Conservation (phyloP, 2,797 vertebrate genomes). For the Alauda arvensis region DNA sequence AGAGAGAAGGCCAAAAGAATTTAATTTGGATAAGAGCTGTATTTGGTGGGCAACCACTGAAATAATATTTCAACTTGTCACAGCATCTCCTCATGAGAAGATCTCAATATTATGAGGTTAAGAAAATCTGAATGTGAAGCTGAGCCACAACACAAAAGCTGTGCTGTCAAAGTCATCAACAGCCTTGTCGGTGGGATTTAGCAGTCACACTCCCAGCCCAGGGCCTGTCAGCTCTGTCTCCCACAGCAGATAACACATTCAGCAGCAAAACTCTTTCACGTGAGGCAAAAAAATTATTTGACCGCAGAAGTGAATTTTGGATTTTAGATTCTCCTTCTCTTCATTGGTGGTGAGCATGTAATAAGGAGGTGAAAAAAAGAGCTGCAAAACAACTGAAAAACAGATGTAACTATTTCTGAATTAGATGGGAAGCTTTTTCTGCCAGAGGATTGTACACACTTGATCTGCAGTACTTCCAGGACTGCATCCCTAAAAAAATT, state of each 20-base stretch:
- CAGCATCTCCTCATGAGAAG: not conserved
- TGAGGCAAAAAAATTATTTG: not conserved
- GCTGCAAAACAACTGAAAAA: not conserved
- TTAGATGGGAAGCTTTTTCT: not conserved
- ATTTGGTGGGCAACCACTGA: not conserved
- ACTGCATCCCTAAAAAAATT: not conserved
- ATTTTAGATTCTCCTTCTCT: not conserved
- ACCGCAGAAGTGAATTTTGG: slow-evolving; percentile 18
- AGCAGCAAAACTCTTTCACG: slow-evolving; percentile 13
- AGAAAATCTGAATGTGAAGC: slow-evolving; percentile 17
- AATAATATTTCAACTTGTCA: slow-evolving; percentile 38
- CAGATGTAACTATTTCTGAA: not conserved
- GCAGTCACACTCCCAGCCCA: slow-evolving; percentile 19
- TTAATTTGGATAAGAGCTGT: slow-evolving; percentile 2
- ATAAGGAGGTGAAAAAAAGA: not conserved
- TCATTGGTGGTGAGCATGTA: not conserved
- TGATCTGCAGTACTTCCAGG: not conserved
- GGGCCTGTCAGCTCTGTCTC: slow-evolving; percentile 36
- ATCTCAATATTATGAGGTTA: slow-evolving; percentile 24
- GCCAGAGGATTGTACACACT: not conserved
- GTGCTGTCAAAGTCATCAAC: slow-evolving; percentile 56
- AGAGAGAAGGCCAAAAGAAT: not conserved
- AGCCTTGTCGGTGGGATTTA: slow-evolving; percentile 28
- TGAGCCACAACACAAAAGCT: slow-evolving; percentile 35
- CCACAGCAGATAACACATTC: not conserved